Base-by-base conservation (phyloP, 2,113 vertebrate genomes). In the Neopipo cinnamomea region DNA sequence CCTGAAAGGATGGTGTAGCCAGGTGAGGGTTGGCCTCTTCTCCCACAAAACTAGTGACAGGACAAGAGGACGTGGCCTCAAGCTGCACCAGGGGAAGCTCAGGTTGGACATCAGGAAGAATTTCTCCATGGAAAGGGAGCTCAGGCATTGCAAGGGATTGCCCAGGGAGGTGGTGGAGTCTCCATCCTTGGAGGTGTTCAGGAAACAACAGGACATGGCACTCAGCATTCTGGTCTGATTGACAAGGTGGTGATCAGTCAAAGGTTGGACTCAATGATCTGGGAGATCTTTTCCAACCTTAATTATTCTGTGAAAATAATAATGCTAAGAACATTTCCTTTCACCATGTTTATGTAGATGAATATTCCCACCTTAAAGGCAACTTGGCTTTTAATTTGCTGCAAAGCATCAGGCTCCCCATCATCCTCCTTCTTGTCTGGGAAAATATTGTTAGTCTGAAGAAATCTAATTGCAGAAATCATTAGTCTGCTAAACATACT, bases 241-340 rank as follows among this genome's bases (percentile, higher is more conserved):
- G 20, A 30, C 13, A 71, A 67, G 10, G 44, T 39, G 19, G 8
- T 46, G 33, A 2, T 10, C 18, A 7, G 12, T 46, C 52, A 59
- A 21, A 74, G 27, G 4, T 14, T 67, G 33, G 10, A 4, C 33
- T 73, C 0, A 0, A 9, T 37, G 44, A 8, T 37, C 12, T n/a
- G 39, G 16, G 13, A 30, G 13, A 6, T 39, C 10, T 52, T 59
- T 53, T 52, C 37, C 37, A 74, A 14, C 7, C 8, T 75, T 5
- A 53, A 25, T 7, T 46, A 53, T 30, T 75, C 16, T 4, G 4
- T 31, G 20, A 47, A 83, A 85, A 81, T 35, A 66, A 37, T 5
- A n/a, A 8, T 49, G 11, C 10, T 37, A 44, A 55, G 16, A 46
- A n/a, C 0, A 46, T 46, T 94, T 66, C 0, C 53, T 66, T 66